Evolutionary conservation across 2,797 vertebrate species (phyloP).

Genomic region (Arrhamphus sclerolepis): DNA sequence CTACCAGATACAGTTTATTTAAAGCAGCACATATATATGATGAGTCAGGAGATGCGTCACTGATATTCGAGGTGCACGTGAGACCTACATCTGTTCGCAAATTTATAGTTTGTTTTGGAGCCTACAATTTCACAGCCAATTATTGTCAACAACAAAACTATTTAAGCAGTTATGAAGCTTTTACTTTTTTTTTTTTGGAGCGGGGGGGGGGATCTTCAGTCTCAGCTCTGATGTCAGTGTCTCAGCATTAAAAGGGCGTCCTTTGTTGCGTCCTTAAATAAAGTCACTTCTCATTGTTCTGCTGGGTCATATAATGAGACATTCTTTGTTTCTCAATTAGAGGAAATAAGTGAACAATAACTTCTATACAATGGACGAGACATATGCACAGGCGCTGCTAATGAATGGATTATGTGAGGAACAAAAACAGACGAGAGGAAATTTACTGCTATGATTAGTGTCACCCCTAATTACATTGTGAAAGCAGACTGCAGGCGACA

Average conservation of each 20-base stretch:
- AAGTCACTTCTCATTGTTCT: conserved; percentile 22
- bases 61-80: too few species aligned
- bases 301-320: conserved; percentile 1
- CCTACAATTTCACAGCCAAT: too few species aligned
- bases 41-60: too few species aligned
- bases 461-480: conserved; percentile 42
- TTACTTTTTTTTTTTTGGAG: too few species aligned
- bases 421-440: conserved; percentile 44
- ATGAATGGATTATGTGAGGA: conserved; percentile 24
- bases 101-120: too few species aligned
- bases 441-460: conserved; percentile 39
- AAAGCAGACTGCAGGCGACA: conserved; percentile 40
- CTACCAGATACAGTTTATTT: neutral
- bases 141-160: too few species aligned
- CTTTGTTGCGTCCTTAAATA: neutral
- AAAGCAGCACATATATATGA: neutral
- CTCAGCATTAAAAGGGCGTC: conserved; percentile 1
- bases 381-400: conserved; percentile 12
- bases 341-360: conserved; percentile 27
- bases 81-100: too few species aligned
- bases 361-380: conserved; percentile 19
- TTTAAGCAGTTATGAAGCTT: too few species aligned
- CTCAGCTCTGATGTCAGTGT: too few species aligned
- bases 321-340: conserved; percentile 51
- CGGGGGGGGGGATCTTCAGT: too few species aligned